Base-by-base conservation (phyloP, 2,113 vertebrate species). In the Dendrocopos noguchii region DNA sequence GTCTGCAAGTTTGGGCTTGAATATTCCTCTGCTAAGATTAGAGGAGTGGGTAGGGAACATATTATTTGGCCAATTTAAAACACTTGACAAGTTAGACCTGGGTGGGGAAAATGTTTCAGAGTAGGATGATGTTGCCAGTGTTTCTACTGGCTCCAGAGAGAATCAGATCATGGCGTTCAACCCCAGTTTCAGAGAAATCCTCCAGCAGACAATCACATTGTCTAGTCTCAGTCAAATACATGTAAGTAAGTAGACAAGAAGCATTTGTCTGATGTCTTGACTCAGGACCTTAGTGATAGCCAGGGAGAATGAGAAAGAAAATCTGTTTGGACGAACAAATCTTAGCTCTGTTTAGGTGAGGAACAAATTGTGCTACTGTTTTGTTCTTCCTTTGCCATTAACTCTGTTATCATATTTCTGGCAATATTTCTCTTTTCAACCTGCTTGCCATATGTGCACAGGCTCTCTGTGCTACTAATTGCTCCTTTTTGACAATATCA, bases 401-500 rank as follows among this genome's bases (percentile, higher is more conserved):
- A 52, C 80, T 92, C 72, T 79, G 83, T 88, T 96, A 94, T 91
- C 92, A 46, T 80, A 66, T 88, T 87, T 75, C 95, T 95, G 91
- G 95, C 94, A 57, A 53, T 83, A 95, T 95, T 97, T 96, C 94
- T 96, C 77, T 33, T 93, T 96, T 97, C 97, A 98, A 96, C 97
- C 97, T 98, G 97, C 93, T 96, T 72, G 13, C 97, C 98, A 98
- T 95, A 98, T 98, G 97, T 97, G 96, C 95, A 33, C 94, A 61
- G 70, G 72, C 92, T 97, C 96, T 97, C 91, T 94, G 88, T 95
- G 95, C 95, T 96, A 87, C 97, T 98, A 98, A 98, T 98, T 98
- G 98, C 97, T 97, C 94, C 96, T 97, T 96, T 97, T 96, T 98
- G 97, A 98, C 97, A 97, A 95, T 97, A 93, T 97, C 97, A 97